Evolutionary conservation across 2,888 invertebrate species (phyloP).

Genomic region (Drosophila conformis): DNA sequence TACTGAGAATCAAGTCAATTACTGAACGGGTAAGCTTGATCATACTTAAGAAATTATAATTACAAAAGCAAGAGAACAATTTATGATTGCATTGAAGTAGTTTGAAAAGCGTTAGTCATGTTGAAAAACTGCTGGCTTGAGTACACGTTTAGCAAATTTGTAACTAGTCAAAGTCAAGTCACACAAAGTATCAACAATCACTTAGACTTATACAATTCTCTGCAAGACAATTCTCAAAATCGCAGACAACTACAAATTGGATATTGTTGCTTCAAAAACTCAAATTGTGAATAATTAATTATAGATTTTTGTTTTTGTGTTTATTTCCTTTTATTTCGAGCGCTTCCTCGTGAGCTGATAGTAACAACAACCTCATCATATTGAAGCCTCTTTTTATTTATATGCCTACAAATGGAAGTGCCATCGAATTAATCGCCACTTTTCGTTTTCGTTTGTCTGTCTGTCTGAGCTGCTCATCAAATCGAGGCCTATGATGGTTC

Average conservation of each 20-base stretch:
- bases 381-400: conserved; percentile 57
- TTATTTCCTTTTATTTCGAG: conserved; percentile 33
- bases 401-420: conserved; percentile 76
- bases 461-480: conserved; percentile 44
- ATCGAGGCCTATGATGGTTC: conserved; percentile 58
- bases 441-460: conserved; percentile 44
- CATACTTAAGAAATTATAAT: not conserved
- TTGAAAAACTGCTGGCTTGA: not conserved
- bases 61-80: conserved; percentile 5
- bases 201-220: not conserved
- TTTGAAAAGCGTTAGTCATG: conserved; percentile 6
- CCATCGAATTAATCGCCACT: conserved; percentile 77
- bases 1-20: conserved; percentile 4
- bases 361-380: not conserved
- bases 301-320: conserved; percentile 37
- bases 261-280: not conserved
- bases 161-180: not conserved
- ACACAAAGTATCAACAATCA: not conserved
- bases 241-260: conserved; percentile 19
- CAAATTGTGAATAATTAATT: conserved; percentile 62
- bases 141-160: conserved; percentile 1
- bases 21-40: conserved; percentile 1
- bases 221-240: conserved; percentile 3
- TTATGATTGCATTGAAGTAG: not conserved
- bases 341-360: conserved; percentile 35